Evolutionary conservation across 2,888 invertebrate species (phyloP).

Genomic region (Panorpa germanica): DNA sequence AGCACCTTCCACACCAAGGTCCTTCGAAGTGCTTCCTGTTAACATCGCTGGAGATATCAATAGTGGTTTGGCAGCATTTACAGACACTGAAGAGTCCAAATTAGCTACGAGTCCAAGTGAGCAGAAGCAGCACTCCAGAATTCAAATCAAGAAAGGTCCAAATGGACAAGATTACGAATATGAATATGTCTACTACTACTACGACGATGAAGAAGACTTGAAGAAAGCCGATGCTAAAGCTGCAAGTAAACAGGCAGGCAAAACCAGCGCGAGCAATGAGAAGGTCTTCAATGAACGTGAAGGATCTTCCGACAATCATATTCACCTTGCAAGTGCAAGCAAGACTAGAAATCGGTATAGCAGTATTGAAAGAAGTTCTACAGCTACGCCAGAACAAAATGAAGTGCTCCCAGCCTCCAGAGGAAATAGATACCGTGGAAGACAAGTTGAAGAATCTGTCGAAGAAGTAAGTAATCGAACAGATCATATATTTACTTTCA

Average conservation of each 20-base stretch:
- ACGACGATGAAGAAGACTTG: constrained; percentile 60
- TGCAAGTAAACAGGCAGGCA: constrained; percentile 17
- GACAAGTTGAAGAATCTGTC: constrained; percentile 23
- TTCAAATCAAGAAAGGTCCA: constrained; percentile 73
- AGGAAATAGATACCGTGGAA: constrained; percentile 29
- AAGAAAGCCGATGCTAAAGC: constrained; percentile 17
- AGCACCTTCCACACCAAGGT: constrained; percentile 21
- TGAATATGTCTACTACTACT: constrained; percentile 81
- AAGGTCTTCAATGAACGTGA: no score
- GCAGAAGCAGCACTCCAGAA: constrained; percentile 47
- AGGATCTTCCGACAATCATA: constrained; percentile 14
- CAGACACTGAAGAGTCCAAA: constrained; percentile 27
- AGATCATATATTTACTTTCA: no score
- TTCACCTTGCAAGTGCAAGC: constrained; percentile 20
- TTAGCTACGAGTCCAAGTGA: constrained; percentile 41
- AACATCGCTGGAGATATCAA: no score
- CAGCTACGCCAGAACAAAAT: constrained; percentile 40
- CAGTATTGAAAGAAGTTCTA: constrained; percentile 20
- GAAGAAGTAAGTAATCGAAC: constrained; percentile 19
- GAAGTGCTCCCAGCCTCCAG: constrained; percentile 37
- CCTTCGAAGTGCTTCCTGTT: constrained; percentile 27
- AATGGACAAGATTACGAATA: constrained; percentile 84
- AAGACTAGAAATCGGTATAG: constrained; percentile 27
- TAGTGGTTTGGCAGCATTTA: constrained; percentile 27
- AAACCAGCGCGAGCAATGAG: constrained; percentile 13